Evolutionary conservation across 1,140 invertebrate genomes (phyloP), one percentile per base, ranked within the genome.

Genomic region (Hormaphis cornu): DNA sequence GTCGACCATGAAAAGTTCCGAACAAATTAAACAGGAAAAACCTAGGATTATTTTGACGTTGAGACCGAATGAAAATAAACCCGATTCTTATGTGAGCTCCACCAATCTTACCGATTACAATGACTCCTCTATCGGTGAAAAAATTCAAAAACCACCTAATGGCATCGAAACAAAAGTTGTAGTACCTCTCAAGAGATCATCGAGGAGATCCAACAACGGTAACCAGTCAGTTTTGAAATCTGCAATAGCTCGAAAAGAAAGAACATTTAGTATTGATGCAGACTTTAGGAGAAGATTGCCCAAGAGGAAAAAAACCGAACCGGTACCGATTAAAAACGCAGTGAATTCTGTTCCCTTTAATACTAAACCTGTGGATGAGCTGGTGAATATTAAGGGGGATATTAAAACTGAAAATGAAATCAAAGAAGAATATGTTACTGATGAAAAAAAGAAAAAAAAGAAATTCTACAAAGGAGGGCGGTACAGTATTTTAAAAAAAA

Each of bases 161-260:
- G 37, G 20, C 18, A 33, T 56, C n/a, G 37, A 6, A 16, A 53
- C 58, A 26, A 37, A 61, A 69, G 46, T 54, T 59, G 52, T 35
- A 16, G 10, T 30, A n/a, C 40, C 63, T 28, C 42, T 74, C 6
- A 76, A 77, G 73, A 72, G 76, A 16, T 76, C 75, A 22, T 75
- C 75, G 10, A 72, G 76, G 33, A 73, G 76, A 22, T 73, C 73
- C 42, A 76, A 74, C 3, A 75, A 76, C 16, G 69, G 73, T 37
- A 66, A 73, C 20, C 74, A 76, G 46, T 76, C 75, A 30, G 75
- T 77, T n/a, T 71, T 77, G 14, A 75, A 77, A 30, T 75, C 71
- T 73, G 76, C 76, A 18, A 77, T 77, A 70, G 76, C 76, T 24
- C 71, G 74, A n/a, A 77, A 77, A 70, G 76, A 77, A 72, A 77